phyloP scores from a whole-genome alignment of 1,140 invertebrate genomes.

The Hyphantria cunea region DNA sequence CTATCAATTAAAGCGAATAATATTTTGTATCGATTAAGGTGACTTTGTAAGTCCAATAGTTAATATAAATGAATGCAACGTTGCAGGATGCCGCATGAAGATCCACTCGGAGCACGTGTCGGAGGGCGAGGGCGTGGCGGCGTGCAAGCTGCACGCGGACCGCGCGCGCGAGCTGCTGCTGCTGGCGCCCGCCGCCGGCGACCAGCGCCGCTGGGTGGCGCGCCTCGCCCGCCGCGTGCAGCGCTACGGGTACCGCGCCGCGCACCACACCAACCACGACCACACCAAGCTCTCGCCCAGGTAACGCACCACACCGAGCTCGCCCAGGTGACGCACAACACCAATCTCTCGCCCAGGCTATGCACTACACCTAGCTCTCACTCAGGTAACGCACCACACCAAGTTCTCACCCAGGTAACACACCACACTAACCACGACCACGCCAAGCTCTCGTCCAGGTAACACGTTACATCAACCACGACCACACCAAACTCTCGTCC shows the following conservation, averaged over 20 bases:
- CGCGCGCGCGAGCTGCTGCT: constrained; percentile 96
- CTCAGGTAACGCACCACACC: too few relatives aligned
- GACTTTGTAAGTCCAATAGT: too few relatives aligned
- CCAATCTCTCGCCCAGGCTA: too few relatives aligned
- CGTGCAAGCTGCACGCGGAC: constrained; percentile 97
- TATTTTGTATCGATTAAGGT: too few relatives aligned
- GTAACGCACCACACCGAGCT: constrained; percentile 41
- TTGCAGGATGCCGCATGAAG: constrained; percentile 95
- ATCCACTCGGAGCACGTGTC: constrained; percentile 97
- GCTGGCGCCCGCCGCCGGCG: constrained; percentile 91
- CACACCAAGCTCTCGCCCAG: constrained; percentile 75
- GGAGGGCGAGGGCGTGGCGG: constrained; percentile 92
- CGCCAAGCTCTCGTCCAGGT: constrained; percentile 76
- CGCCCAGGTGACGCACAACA: too few relatives aligned
- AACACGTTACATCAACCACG: neutral
- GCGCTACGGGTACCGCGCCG: constrained; percentile 96
- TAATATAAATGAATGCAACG: too few relatives aligned
- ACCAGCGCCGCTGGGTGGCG: constrained; percentile 96
- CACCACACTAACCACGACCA: constrained; percentile 83
- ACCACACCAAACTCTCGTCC: too few relatives aligned
- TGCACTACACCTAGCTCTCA: constrained; percentile 80
- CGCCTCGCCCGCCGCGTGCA: constrained; percentile 95
- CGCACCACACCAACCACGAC: constrained; percentile 84
- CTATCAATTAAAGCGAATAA: too few relatives aligned
- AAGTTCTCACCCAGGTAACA: too few relatives aligned